Percentiles rank a stretch among this genome's conserved stretches.
Evolutionary conservation across 2,113 vertebrate genomes (phyloP).

Genomic region (Aythya baeri): DNA sequence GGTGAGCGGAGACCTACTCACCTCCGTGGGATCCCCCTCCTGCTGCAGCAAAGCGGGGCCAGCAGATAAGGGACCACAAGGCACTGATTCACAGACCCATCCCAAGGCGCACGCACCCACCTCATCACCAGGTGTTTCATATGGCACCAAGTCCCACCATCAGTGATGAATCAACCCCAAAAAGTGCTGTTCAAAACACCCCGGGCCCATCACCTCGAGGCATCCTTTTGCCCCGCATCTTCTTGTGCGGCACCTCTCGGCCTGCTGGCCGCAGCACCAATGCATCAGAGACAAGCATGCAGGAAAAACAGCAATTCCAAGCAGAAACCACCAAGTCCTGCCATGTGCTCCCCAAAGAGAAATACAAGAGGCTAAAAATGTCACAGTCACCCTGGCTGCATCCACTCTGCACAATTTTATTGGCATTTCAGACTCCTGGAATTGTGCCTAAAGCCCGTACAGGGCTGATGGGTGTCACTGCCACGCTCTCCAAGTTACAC

Average conservation of each 20-base stretch:
- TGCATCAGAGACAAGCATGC: background rate
- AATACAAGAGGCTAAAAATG: background rate
- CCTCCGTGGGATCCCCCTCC: background rate
- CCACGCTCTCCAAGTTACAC: background rate
- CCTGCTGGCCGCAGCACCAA: background rate
- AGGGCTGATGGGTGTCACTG: background rate
- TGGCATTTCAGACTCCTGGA: background rate
- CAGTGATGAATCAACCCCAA: background rate
- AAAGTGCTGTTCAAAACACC: background rate
- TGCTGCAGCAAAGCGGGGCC: background rate
- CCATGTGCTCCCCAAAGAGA: accelerated
- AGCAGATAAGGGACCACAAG: background rate
- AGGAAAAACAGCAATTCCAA: background rate
- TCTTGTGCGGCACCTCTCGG: accelerated
- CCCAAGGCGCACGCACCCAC: background rate
- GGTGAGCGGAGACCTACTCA: background rate
- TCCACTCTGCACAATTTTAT: background rate
- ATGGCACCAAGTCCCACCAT: background rate
- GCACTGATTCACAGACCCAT: background rate
- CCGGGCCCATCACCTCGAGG: background rate
- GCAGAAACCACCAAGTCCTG: background rate
- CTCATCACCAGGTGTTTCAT: background rate
- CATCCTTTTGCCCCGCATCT: background rate
- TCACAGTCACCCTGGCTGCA: background rate
- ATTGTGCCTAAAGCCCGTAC: background rate